Base-by-base conservation (phyloP, 2,888 invertebrate genomes). In the Orchesellides sinensis region DNA sequence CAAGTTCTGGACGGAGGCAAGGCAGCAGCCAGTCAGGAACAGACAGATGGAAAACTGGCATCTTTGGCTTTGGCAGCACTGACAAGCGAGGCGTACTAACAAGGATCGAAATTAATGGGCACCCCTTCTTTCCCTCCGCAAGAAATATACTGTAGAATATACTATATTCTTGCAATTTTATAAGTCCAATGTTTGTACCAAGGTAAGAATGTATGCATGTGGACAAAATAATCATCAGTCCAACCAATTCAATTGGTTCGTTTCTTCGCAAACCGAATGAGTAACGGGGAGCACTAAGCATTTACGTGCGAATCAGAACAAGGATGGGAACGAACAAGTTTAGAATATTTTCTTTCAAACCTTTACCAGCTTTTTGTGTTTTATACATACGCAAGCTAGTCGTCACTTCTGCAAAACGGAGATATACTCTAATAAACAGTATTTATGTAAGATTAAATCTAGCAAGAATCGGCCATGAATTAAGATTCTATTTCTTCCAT, bases 61-160 rank as follows among this genome's bases (percentile, higher is more conserved):
- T 59, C 23, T 73, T 61, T 73, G 73, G 61, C 35, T 74, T 74
- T 74, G 73, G 73, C 73, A 74, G 73, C 45, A 54, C 40, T 75
- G 74, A 75, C 74, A 75, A 75, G 65, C 47, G 74, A 75, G 65
- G 74, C 74, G 74, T 75, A 75, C 74, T 75, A 75, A 75, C 74
- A 75, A 75, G 74, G 21, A 40, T 8, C 25, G 65, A 54, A 75
- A 75, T 75, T 65, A 75, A 75, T 75, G 74, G 74, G 65, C 32
- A 70, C 72, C 61, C 25, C 40, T 65, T n/a, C n/a, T n/a, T 25
- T 65, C 17, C 40, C 65, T 40, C 40, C 21, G 14, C 8, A n/a
- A n/a, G n/a, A n/a, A n/a, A n/a, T n/a, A n/a, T n/a, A n/a, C n/a
- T 40, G 35, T 19, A 65, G 35, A 65, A 25, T 17, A 32, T 19